These are phyloP conservation scores for Lepus timidus DNA, from an alignment of 2,113 vertebrate genomes.

Conservation along the genomic window DNA sequence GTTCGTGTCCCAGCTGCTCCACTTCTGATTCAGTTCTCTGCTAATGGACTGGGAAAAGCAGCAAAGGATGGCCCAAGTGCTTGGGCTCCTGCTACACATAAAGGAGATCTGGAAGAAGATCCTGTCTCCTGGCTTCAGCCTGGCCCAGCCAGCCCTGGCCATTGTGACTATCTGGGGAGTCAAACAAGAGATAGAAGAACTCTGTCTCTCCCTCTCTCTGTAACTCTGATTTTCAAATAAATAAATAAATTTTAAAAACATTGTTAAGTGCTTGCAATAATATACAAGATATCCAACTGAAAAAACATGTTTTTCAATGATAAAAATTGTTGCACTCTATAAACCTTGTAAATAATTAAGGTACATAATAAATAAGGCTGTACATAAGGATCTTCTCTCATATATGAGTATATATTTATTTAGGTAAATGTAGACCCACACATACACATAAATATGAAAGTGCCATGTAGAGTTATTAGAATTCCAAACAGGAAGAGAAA, in stretches of 20 bases:
- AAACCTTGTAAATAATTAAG: neutral
- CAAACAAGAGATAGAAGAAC: no score
- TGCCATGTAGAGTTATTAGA: neutral
- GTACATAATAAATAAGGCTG: neutral
- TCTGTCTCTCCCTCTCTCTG: no score
- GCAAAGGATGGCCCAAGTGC: no score
- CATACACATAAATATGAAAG: conserved; percentile 64
- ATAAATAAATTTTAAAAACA: neutral
- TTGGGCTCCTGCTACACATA: no score
- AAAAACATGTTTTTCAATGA: neutral
- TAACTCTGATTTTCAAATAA: no score
- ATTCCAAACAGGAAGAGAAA: neutral
- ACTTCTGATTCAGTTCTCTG: no score
- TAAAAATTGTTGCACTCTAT: neutral
- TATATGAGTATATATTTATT: neutral
- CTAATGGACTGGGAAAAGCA: no score
- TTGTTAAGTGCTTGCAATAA: neutral
- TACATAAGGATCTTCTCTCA: neutral
- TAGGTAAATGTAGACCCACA: neutral
- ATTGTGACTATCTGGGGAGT: no score
- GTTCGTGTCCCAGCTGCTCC: no score
- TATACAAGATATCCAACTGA: neutral
- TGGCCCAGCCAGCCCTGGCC: no score
- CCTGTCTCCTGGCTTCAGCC: no score
- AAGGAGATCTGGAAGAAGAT: no score